These are phyloP conservation scores for Diadumene lineata DNA, from an alignment of 92 coral and sea anemone genomes.

Conservation along the genomic window DNA sequence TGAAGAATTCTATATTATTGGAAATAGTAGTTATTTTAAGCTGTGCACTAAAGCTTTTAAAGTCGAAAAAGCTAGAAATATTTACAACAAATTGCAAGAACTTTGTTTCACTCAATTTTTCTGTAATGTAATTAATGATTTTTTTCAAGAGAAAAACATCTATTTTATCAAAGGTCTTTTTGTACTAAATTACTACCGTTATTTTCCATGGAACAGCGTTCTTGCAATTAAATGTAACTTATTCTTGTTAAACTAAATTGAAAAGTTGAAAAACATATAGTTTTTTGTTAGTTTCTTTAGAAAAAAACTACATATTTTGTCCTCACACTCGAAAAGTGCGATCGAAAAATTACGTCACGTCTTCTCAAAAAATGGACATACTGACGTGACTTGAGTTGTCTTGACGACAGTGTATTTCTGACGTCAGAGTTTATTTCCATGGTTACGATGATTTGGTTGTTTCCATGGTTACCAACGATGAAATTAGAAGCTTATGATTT, in stretches of 20 bases:
- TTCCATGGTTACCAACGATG: slow-evolving; percentile 3
- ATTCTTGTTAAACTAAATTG: neutral
- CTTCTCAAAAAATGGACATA: neutral
- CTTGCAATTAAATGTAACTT: too few relatives aligned
- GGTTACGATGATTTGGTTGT: slow-evolving; percentile 6
- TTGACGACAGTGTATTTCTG: neutral
- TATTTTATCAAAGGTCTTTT: too few relatives aligned
- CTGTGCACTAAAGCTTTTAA: too few relatives aligned
- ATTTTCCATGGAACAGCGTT: too few relatives aligned
- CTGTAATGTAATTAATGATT: too few relatives aligned
- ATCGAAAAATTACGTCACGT: neutral
- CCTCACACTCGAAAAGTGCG: neutral
- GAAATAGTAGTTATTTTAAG: too few relatives aligned
- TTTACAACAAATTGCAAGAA: too few relatives aligned
- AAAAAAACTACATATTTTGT: neutral
- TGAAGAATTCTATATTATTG: neutral
- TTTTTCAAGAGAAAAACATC: too few relatives aligned
- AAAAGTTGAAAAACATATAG: neutral
- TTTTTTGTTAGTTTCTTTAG: neutral
- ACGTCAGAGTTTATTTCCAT: neutral
- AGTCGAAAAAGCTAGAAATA: too few relatives aligned
- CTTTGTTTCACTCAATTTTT: too few relatives aligned
- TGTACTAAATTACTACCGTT: too few relatives aligned
- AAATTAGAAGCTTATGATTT: slow-evolving; percentile 10
- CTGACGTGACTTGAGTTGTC: neutral